Evolutionary conservation across 2,888 invertebrate species (phyloP), one percentile per base, ranked within the genome.

Genomic region (Troilus luridus): DNA sequence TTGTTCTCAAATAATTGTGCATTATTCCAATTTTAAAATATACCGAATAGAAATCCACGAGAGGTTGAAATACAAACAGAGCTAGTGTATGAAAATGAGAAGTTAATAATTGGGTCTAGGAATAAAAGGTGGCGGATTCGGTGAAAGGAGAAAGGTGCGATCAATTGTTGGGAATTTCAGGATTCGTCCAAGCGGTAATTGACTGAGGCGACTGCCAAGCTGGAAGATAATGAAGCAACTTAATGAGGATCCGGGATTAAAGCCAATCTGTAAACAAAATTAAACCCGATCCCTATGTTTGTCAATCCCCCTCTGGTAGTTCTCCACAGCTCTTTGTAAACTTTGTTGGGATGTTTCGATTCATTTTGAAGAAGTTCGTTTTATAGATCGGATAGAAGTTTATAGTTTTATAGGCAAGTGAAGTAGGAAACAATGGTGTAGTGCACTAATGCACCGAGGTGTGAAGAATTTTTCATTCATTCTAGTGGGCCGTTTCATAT

Each of bases 181-280:
- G 72, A 77, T 77, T 77, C 72, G 72, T 19, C 72, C 17, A 77
- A 77, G 72, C 72, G 72, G 72, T 77, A 77, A 77, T 77, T 77
- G 72, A 77, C 72, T 77, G 72, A 77, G 72, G 72, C 41, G 27
- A 41, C 17, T 41, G 72, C 8, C 19, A 27, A 77, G 72, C 72
- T 77, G 41, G 27, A 77, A 77, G 72, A 77, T 77, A 77, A 77
- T 77, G 72, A 77, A 77, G 17, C 27, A 77, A 77, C 72, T 77
- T 77, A 77, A 77, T 77, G 72, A 77, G 72, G 72, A 77, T 77
- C 41, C 17, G 17, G 72, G 72, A 77, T 77, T 77, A 77, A 77
- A 77, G 72, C 72, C 72, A 77, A 77, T 77, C 72, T 77, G 72
- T 77, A 77, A 77, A 77, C 72, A 41, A 77, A 77, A 77, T 77